phyloP scores from a whole-genome alignment of 2,797 vertebrate species.

The Hyperoplus immaculatus region DNA sequence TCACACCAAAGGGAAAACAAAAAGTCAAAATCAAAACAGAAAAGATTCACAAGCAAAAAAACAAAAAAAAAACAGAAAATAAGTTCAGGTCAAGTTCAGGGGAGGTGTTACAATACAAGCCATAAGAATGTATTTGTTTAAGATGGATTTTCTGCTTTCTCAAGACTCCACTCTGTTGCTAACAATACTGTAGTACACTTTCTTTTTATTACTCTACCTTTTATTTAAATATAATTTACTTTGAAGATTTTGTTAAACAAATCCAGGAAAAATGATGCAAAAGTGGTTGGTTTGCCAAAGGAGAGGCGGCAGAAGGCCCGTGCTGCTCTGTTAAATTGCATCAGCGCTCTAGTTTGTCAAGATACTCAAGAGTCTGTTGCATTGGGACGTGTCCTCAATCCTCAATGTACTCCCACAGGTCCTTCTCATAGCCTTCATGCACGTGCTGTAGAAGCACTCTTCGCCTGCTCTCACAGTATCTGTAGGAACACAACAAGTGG shows the following conservation, averaged over 20 bases:
- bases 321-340: slow-evolving; percentile 92
- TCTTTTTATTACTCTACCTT: slow-evolving; percentile 91
- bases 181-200: slow-evolving; percentile 99
- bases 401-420: slow-evolving; percentile 99
- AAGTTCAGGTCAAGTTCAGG: slow-evolving; percentile 78
- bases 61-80: slow-evolving; percentile 66
- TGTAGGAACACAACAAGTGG: slow-evolving; percentile 72
- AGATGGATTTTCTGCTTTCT: slow-evolving; percentile 87
- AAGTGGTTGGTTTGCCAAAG: slow-evolving; percentile 92
- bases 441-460: slow-evolving; percentile 99
- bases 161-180: slow-evolving; percentile 89
- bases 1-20: slow-evolving; percentile 83
- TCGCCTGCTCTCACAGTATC: slow-evolving; percentile 99
- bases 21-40: slow-evolving; percentile 84
- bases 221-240: slow-evolving; percentile 99
- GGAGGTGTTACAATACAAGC: slow-evolving; percentile 93
- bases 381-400: slow-evolving; percentile 92
- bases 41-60: slow-evolving; percentile 85
- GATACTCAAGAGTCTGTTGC: slow-evolving; percentile 88
- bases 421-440: slow-evolving; percentile 99
- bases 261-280: slow-evolving; percentile 86
- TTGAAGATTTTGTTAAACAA: slow-evolving; percentile 94
- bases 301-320: slow-evolving; percentile 85
- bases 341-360: slow-evolving; percentile 95
- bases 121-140: slow-evolving; percentile 87